A percentile compares a stretch with the other conserved stretches of the same genome.
These are phyloP conservation scores for Drosophila setifemur DNA, from an alignment of 1,140 invertebrate species.

Conservation along the genomic window DNA sequence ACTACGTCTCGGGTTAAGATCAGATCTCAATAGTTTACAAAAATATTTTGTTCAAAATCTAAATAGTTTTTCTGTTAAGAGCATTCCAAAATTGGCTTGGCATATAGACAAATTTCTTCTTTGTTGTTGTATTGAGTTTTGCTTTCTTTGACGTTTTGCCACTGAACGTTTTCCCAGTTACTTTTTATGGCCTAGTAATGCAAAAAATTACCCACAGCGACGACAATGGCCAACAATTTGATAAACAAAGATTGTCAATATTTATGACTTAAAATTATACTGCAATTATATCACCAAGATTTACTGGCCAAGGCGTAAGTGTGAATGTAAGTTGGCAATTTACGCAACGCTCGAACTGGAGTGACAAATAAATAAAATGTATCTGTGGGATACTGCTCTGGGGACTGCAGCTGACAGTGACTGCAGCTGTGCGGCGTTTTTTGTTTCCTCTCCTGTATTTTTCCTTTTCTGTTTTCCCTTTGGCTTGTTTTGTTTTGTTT, in stretches of 20 bases:
- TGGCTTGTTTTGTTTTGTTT: slow-evolving; percentile 60
- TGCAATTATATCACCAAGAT: slow-evolving; percentile 48
- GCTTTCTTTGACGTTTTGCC: slow-evolving; percentile 63
- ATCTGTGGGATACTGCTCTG: slow-evolving; percentile 55
- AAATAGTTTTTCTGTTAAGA: slow-evolving; percentile 19
- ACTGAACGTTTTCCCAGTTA: slow-evolving; percentile 51
- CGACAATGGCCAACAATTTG: slow-evolving; percentile 44
- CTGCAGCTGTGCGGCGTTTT: slow-evolving; percentile 62
- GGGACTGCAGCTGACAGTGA: slow-evolving; percentile 62
- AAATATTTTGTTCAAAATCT: too few species aligned
- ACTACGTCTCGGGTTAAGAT: too few species aligned
- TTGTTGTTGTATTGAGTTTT: slow-evolving; percentile 50
- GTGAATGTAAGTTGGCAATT: slow-evolving; percentile 26
- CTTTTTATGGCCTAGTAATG: slow-evolving; percentile 73
- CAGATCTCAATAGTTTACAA: too few species aligned
- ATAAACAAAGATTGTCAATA: slow-evolving; percentile 69
- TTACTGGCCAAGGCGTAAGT: slow-evolving; percentile 9
- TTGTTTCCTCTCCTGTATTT: slow-evolving; percentile 9
- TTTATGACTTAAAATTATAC: slow-evolving; percentile 59
- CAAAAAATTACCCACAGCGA: slow-evolving; percentile 72
- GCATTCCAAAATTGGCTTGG: slow-evolving; percentile 6
- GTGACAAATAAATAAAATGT: slow-evolving; percentile 54
- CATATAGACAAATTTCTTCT: background rate
- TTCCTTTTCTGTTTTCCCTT: background rate
- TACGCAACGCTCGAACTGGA: slow-evolving; percentile 61